A percentile compares a stretch with the other conserved stretches of the same genome.
Evolutionary conservation across 2,113 vertebrate genomes (phyloP).

Genomic region (Procapra przewalskii): DNA sequence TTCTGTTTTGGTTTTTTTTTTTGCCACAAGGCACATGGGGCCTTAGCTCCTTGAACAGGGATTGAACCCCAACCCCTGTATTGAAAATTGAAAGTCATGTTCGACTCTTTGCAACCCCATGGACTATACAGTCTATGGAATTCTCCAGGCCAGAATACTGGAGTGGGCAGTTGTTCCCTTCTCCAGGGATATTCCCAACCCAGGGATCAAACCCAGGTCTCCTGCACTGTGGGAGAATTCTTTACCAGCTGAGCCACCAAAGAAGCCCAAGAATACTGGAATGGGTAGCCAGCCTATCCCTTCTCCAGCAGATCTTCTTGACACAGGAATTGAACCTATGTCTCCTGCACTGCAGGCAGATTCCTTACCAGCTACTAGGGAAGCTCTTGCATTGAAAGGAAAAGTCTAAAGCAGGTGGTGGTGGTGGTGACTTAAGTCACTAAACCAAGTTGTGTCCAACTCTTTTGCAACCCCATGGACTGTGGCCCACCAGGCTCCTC

Average conservation of each 20-base stretch:
- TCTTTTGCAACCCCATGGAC: background rate
- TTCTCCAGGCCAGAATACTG: background rate
- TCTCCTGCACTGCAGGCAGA: background rate
- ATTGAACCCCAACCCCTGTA: background rate
- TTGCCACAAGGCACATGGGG: background rate
- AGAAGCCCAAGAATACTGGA: background rate
- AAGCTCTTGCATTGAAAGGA: background rate
- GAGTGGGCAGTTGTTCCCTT: background rate
- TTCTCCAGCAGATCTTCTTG: background rate
- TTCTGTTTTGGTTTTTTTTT: background rate
- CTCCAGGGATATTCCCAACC: background rate
- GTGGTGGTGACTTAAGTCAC: background rate
- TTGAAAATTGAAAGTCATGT: background rate
- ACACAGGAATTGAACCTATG: background rate
- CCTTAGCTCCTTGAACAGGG: background rate
- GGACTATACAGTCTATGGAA: background rate
- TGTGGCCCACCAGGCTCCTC: background rate
- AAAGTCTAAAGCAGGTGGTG: background rate
- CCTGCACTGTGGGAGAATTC: background rate
- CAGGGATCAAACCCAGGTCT: background rate
- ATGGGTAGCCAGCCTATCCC: background rate
- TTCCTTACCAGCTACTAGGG: background rate
- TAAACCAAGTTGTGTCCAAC: background rate
- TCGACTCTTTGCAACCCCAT: background rate
- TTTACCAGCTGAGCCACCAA: background rate